phyloP scores from a whole-genome alignment of 35 echinoderm and acorn worm species.

The Eucidaris tribuloides region DNA sequence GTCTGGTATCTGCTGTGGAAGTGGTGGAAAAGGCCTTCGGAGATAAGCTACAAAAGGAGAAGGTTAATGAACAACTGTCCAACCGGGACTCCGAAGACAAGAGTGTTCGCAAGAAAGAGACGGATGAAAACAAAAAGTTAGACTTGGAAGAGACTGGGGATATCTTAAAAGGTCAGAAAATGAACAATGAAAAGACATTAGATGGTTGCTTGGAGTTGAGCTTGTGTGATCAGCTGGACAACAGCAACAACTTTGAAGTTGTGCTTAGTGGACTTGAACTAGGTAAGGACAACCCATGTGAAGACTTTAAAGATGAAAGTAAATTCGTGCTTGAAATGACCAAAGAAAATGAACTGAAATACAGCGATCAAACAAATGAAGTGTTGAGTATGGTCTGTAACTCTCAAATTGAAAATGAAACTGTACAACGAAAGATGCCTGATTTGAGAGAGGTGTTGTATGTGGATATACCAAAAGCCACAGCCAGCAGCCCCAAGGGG shows the following conservation, averaged over 20 bases:
- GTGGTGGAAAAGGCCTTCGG: slow-evolving; percentile 41
- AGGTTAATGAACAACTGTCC: slow-evolving; percentile 21
- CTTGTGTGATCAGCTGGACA: not conserved
- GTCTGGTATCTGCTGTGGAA: not conserved
- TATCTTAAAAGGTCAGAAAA: slow-evolving; percentile 7
- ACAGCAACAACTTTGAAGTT: not conserved
- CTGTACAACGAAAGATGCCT: not conserved
- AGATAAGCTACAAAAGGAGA: slow-evolving; percentile 62
- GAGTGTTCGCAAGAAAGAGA: slow-evolving; percentile 10
- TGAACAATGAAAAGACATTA: slow-evolving; percentile 35
- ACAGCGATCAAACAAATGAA: not conserved
- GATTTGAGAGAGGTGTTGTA: slow-evolving; percentile 43
- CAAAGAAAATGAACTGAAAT: not conserved
- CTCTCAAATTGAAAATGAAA: not conserved
- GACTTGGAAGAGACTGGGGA: slow-evolving; percentile 15
- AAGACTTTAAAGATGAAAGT: not conserved
- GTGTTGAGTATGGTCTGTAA: not conserved
- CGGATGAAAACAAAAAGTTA: slow-evolving; percentile 35
- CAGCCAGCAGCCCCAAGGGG: slow-evolving; percentile 4
- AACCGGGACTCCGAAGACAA: not conserved
- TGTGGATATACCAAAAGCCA: slow-evolving; percentile 49
- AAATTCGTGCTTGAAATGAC: not conserved
- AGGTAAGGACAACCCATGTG: not conserved
- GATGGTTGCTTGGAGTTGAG: slow-evolving; percentile 42
- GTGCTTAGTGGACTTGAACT: not conserved